These are phyloP conservation scores for Hesperia comma DNA, from an alignment of 2,888 invertebrate genomes.

Conservation along the genomic window DNA sequence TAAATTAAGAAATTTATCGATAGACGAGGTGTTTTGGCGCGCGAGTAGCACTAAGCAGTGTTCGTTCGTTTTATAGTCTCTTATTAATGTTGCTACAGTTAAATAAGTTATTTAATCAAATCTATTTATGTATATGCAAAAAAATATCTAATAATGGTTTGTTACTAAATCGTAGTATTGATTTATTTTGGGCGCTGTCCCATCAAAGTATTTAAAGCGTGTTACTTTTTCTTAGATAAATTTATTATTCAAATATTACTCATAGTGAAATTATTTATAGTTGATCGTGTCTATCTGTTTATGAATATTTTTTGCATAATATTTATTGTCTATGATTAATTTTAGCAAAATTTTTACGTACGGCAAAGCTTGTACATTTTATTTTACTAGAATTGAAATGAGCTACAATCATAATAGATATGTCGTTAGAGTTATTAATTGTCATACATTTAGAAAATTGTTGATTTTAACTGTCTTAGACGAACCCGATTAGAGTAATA, in stretches of 20 bases:
- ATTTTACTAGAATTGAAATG: not conserved
- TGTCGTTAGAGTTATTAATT: constrained; percentile 22
- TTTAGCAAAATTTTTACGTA: constrained; percentile 8
- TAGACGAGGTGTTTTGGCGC: constrained; percentile 52
- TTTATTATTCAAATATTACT: constrained; percentile 21
- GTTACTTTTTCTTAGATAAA: constrained; percentile 33
- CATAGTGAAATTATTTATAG: constrained; percentile 24
- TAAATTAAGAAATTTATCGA: constrained; percentile 55
- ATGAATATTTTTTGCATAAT: constrained; percentile 5
- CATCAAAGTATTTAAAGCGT: constrained; percentile 25
- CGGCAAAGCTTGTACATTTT: constrained; percentile 28
- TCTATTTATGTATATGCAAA: constrained; percentile 28
- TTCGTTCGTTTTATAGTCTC: constrained; percentile 46
- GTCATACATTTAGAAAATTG: constrained; percentile 29
- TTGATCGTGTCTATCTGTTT: constrained; percentile 10
- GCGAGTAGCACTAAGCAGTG: constrained; percentile 62
- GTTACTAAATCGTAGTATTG: constrained; percentile 28
- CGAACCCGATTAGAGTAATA: constrained; percentile 15
- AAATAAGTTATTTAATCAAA: constrained; percentile 42
- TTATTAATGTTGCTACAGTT: constrained; percentile 53
- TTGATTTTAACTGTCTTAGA: constrained; percentile 33
- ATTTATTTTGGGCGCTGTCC: constrained; percentile 31
- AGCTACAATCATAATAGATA: not conserved
- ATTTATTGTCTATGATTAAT: not conserved
- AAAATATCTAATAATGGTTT: constrained; percentile 20